A percentile compares a stretch with the other conserved stretches of the same genome.
phyloP scores from a whole-genome alignment of 2,888 invertebrate genomes.

The Malthinus flaveolus region DNA sequence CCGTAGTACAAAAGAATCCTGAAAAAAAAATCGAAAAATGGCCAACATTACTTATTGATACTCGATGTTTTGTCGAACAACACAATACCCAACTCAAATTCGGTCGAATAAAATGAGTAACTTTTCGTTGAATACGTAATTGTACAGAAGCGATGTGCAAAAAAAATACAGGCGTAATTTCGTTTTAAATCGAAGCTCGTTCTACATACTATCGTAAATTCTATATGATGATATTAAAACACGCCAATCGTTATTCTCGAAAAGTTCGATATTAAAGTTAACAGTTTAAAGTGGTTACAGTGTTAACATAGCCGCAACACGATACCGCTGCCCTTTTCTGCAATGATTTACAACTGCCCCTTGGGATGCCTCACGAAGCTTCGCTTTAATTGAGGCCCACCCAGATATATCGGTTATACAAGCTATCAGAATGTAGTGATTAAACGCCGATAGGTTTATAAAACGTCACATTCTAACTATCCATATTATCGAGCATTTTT shows the following conservation, averaged over 20 bases:
- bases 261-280: slow-evolving; percentile 9
- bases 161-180: no score
- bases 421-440: slow-evolving; percentile 20
- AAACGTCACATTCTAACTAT: slow-evolving; percentile 26
- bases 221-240: slow-evolving; percentile 1
- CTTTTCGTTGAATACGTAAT: no score
- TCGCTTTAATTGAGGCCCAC: slow-evolving; percentile 37
- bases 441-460: not conserved
- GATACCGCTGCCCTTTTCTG: slow-evolving; percentile 35
- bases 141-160: no score
- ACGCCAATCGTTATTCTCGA: slow-evolving; percentile 3
- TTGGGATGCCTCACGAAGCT: slow-evolving; percentile 31
- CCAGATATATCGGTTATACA: slow-evolving; percentile 36
- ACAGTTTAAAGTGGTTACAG: slow-evolving; percentile 18
- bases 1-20: no score
- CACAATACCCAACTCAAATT: no score
- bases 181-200: not conserved
- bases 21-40: no score
- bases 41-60: no score
- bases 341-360: slow-evolving; percentile 37
- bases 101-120: no score
- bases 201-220: not conserved
- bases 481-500: slow-evolving; percentile 32
- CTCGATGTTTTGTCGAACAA: no score
- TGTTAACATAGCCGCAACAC: slow-evolving; percentile 38